These are phyloP conservation scores for Tenthredo mesomela DNA, from an alignment of 2,888 invertebrate genomes.

Conservation along the genomic window DNA sequence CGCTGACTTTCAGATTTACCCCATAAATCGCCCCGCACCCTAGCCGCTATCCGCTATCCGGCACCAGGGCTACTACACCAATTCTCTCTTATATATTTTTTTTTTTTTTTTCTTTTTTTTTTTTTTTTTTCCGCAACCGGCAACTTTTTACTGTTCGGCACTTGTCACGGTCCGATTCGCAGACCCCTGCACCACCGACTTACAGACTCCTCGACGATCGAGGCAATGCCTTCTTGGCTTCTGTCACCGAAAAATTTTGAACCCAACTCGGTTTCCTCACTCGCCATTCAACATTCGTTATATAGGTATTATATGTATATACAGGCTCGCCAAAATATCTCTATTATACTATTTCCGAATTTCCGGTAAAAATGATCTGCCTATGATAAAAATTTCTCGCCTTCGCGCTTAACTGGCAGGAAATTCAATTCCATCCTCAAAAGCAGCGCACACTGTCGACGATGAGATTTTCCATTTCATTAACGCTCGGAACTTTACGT, in stretches of 20 bases:
- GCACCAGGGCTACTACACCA: not conserved
- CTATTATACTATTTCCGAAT: not conserved
- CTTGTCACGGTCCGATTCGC: slow-evolving; percentile 43
- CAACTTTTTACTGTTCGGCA: slow-evolving; percentile 42
- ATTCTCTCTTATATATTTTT: not conserved
- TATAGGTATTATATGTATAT: too few species aligned
- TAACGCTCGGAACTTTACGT: too few species aligned
- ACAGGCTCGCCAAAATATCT: not conserved
- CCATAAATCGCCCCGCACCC: slow-evolving; percentile 40
- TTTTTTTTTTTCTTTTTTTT: too few species aligned
- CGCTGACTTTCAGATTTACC: slow-evolving; percentile 44
- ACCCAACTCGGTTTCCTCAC: not conserved
- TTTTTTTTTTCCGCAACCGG: not conserved
- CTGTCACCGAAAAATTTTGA: slow-evolving; percentile 1
- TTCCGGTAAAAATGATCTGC: not conserved
- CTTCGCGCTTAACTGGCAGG: fast-evolving
- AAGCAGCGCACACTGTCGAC: too few species aligned
- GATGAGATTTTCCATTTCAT: too few species aligned
- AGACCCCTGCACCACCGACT: not conserved
- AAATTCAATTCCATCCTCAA: too few species aligned
- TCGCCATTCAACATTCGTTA: not conserved
- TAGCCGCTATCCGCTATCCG: slow-evolving; percentile 30
- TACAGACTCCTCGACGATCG: not conserved
- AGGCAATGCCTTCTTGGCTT: not conserved
- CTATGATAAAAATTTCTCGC: not conserved